phyloP scores from a whole-genome alignment of 1,140 invertebrate species.

The Papilio polyxenes region DNA sequence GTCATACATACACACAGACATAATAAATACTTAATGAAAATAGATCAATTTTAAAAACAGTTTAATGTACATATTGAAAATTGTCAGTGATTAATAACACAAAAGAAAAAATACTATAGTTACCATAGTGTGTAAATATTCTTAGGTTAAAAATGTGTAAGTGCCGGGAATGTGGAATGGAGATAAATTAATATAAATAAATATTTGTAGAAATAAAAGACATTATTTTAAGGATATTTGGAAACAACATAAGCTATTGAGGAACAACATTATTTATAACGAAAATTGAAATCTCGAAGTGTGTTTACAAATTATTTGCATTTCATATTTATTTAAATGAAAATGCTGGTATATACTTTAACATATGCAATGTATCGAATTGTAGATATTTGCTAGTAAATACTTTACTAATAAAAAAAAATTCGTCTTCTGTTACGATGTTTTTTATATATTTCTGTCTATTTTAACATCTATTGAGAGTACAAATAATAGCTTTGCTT shows the following conservation, averaged over 20 bases:
- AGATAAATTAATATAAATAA: conserved; percentile 40
- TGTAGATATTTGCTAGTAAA: neutral
- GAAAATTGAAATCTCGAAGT: neutral
- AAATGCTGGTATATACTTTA: neutral
- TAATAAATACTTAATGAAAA: neutral
- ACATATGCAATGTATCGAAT: too few species aligned
- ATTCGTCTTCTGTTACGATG: neutral
- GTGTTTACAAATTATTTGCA: neutral
- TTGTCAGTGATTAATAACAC: neutral
- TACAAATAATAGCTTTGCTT: neutral
- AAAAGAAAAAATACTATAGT: conserved; percentile 49
- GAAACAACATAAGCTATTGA: conserved; percentile 29
- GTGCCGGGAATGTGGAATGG: conserved; percentile 77
- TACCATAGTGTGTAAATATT: conserved; percentile 60
- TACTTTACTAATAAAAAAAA: neutral
- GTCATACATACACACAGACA: neutral
- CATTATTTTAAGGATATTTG: conserved; percentile 19
- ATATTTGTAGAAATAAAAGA: conserved; percentile 39
- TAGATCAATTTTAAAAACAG: neutral
- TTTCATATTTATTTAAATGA: neutral
- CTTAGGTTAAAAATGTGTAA: conserved; percentile 52
- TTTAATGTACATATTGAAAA: conserved; percentile 25
- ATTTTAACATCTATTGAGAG: neutral
- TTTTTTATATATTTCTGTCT: neutral
- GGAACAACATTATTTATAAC: conserved; percentile 29